Base-by-base conservation (phyloP, 2,113 vertebrate species). In the Phylloscopus trochiloides region DNA sequence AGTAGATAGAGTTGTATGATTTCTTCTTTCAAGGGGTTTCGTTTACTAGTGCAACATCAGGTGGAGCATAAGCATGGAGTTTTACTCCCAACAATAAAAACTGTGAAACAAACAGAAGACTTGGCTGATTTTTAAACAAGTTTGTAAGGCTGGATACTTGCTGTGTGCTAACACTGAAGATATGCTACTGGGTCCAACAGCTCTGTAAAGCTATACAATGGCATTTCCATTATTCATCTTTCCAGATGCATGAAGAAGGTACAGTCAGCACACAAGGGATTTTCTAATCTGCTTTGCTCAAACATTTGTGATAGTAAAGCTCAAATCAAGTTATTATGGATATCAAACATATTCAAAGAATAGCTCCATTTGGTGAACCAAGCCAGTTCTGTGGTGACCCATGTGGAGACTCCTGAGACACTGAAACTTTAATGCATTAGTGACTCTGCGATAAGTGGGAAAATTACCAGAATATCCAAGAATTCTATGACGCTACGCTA, bases 131-230 rank as follows among this genome's bases (percentile, higher is more conserved):
- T 63, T 31, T 24, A 81, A 58, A 42, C 17, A 18, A 3, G 3
- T 62, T 42, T 84, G 24, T 59, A 66, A 71, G 34, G 29, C 24
- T 77, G 29, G 19, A n/a, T 38, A 38, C 51, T 67, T 76, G 67
- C 29, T 77, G 11, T 34, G 18, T 58, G 38, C 45, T 62, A 70
- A 70, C 34, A 48, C 6, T 58, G 24, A 57, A 29, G 13, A 74
- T 31, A 12, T 14, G 32, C 18, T 88, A 8, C 16, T 55, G 59
- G 34, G 18, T 12, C 40, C 55, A 75, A 38, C 2, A 7, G 15
- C 19, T 83, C 28, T 5, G 1, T 54, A 83, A 86, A 86, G 58
- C 28, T n/a, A 51, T 0, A 1, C 0, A 0, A 7, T 13, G 14
- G 7, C 31, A 12, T 58, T 80, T 54, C 34, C 18, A 43, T 51